phyloP scores from a whole-genome alignment of 2,797 vertebrate genomes.

The Columba guinea region DNA sequence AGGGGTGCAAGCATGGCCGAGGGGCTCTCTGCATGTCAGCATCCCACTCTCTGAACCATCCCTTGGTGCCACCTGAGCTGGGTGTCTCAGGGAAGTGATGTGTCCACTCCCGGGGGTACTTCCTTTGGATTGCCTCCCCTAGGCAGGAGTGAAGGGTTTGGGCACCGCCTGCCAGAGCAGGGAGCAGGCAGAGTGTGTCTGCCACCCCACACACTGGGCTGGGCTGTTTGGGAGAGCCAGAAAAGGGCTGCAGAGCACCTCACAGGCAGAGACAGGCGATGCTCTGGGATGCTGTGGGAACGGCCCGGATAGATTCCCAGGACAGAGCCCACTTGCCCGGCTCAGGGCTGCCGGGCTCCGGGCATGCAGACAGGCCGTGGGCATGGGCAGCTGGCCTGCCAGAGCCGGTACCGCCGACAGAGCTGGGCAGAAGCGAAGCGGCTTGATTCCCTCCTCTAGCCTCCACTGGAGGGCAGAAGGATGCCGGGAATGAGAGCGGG shows the following conservation, averaged over 20 bases:
- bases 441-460: background rate
- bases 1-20: rapidly evolving
- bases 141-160: background rate
- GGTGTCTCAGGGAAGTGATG: background rate
- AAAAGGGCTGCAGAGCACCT: background rate
- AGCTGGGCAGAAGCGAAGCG: background rate
- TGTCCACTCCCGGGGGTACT: background rate
- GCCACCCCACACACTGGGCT: too few relatives aligned
- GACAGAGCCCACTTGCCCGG: background rate
- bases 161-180: background rate
- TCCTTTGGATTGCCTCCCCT: background rate
- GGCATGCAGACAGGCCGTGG: background rate
- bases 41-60: rapidly evolving
- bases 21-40: background rate
- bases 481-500: background rate
- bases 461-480: constrained; percentile 40
- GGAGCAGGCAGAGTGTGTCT: background rate
- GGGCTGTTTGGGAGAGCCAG: background rate
- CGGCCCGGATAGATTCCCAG: background rate
- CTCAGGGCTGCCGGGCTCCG: background rate
- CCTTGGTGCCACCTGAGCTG: background rate
- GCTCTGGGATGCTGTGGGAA: background rate
- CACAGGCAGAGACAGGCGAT: rapidly evolving
- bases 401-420: background rate
- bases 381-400: background rate